Conservation (phyloP, 2,113 vertebrate genomes). For the Tragulus kanchil region DNA sequence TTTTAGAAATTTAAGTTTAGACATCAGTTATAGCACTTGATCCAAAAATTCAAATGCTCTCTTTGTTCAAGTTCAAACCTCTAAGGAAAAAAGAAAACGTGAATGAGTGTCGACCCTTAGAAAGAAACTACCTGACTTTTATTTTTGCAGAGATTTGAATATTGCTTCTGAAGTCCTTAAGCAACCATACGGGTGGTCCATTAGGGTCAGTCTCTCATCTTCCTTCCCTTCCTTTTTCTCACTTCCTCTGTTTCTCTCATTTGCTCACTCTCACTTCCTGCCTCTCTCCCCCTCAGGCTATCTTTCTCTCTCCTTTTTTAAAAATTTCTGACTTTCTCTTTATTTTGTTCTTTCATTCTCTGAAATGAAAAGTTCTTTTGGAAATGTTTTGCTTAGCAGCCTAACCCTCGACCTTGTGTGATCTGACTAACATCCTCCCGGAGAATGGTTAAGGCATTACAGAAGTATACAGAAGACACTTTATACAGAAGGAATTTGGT, state of each 20-base stretch:
- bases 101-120: background rate
- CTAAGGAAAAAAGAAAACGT: background rate
- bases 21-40: background rate
- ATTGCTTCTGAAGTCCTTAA: background rate
- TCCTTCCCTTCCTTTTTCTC: background rate
- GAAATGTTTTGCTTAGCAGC: constrained; percentile 2
- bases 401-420: background rate
- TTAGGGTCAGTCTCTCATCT: background rate
- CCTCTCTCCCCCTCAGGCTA: background rate
- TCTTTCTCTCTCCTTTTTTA: background rate
- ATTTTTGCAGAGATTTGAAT: constrained; percentile 1
- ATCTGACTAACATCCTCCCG: background rate
- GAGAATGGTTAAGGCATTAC: background rate
- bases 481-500: background rate
- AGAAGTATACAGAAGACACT: background rate
- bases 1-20: background rate
- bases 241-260: background rate
- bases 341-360: background rate
- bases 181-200: no score
- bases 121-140: background rate
- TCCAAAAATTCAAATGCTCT: background rate
- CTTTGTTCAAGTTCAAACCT: background rate
- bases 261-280: background rate
- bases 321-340: background rate
- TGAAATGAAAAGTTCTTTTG: constrained; percentile 6